Evolutionary conservation across 2,888 invertebrate genomes (phyloP), one percentile per base, ranked within the genome.

Genomic region (Drosophila quasianomalipes): DNA sequence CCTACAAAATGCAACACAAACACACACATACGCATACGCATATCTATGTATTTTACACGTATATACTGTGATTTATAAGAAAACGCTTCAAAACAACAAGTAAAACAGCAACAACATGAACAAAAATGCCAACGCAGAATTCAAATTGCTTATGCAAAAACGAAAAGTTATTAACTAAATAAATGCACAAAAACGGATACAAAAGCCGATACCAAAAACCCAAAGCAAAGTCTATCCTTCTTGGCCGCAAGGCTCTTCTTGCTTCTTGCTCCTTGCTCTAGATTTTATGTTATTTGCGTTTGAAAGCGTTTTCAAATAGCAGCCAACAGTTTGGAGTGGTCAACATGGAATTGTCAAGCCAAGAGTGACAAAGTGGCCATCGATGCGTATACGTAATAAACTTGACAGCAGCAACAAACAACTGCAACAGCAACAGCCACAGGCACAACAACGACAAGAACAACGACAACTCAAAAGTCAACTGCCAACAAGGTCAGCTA

Each of bases 41-140:
- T 83, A 79, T 79, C 83, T 83, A 85, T 84, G 89, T 86, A 86
- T 86, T 86, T 89, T 86, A 86, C 85, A 86, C 85, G 87, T 87
- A 86, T 86, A 84, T 91, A 90, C 91, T 89, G 90, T 91, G 90
- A 89, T 91, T 89, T 82, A 85, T 91, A 87, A 85, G 83, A 87
- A 79, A 87, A 90, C 85, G 85, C 85, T 86, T 86, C 79, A 79
- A 80, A 74, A 73, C 52, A 74, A 78, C 62, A 74, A 74, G 57
- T 66, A 57, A 60, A 60, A 72, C 49, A 59, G 55, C 63, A 75
- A 72, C 44, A 77, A 68, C 51, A 79, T 67, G 47, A 79, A 66
- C 41, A 69, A 70, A 60, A 72, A 70, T 73, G 77, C 76, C 74
- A 86, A 86, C 54, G 79, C 86, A 79, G 70, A 76, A 84, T 79